phyloP scores from a whole-genome alignment of 2,888 invertebrate species.

The Taphrorychus bicolor region DNA sequence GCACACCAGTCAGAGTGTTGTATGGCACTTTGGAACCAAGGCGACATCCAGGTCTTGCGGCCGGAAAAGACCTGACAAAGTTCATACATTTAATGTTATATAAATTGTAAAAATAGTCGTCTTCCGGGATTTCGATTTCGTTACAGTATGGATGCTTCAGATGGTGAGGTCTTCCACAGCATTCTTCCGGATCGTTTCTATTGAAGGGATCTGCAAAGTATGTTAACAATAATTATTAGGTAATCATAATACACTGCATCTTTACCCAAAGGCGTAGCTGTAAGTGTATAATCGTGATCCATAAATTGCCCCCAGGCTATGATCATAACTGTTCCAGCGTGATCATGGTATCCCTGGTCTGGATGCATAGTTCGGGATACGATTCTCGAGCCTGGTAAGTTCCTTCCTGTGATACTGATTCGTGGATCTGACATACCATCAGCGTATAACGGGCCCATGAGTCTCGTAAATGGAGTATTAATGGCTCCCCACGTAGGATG shows the following conservation, averaged over 20 bases:
- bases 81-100: constrained; percentile 88
- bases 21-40: constrained; percentile 86
- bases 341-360: constrained; percentile 92
- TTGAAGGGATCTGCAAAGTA: constrained; percentile 76
- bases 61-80: constrained; percentile 89
- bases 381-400: constrained; percentile 81
- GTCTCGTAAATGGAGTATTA: constrained; percentile 82
- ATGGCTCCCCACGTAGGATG: constrained; percentile 91
- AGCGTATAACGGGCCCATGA: constrained; percentile 81
- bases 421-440: constrained; percentile 87
- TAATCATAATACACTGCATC: background rate
- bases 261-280: constrained; percentile 85
- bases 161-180: constrained; percentile 82
- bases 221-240: background rate
- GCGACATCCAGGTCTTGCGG: constrained; percentile 85
- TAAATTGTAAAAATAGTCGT: constrained; percentile 88
- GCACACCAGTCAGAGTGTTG: constrained; percentile 84
- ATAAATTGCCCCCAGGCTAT: constrained; percentile 96
- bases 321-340: constrained; percentile 92
- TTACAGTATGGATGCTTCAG: constrained; percentile 90
- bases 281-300: constrained; percentile 92
- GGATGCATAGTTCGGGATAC: constrained; percentile 92
- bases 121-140: constrained; percentile 86
- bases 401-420: constrained; percentile 77
- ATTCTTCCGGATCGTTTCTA: constrained; percentile 90